A percentile compares a stretch with the other conserved stretches of the same genome.
These are phyloP conservation scores for Tragelaphus strepsiceros DNA, from an alignment of 2,113 vertebrate genomes.

Conservation along the genomic window DNA sequence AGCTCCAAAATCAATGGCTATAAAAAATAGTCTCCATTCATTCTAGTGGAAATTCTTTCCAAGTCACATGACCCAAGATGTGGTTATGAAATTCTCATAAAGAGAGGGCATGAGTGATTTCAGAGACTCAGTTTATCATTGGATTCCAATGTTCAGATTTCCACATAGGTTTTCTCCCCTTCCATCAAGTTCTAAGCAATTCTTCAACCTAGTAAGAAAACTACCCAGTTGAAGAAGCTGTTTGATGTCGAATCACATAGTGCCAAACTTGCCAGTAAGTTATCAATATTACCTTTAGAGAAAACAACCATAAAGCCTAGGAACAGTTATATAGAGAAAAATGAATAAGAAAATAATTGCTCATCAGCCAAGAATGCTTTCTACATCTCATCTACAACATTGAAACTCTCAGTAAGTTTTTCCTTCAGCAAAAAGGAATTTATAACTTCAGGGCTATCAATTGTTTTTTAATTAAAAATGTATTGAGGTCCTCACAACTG, in stretches of 20 bases:
- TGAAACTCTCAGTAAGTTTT: constrained; percentile 38
- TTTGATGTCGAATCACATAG: not conserved
- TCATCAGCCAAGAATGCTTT: constrained; percentile 15
- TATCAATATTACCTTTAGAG: not conserved
- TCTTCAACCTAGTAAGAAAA: not conserved
- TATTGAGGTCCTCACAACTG: constrained; percentile 45
- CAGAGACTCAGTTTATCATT: not conserved
- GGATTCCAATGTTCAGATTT: not conserved
- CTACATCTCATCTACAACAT: not conserved
- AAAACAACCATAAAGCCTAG: not conserved
- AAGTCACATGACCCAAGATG: not conserved
- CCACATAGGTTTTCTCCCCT: not conserved
- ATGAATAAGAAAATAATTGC: not conserved
- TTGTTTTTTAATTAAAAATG: constrained; percentile 75
- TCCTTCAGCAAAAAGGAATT: constrained; percentile 54
- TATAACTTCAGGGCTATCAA: constrained; percentile 52
- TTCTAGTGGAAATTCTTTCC: not conserved
- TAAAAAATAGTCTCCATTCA: not conserved
- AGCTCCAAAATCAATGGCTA: not conserved
- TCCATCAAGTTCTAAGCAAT: not conserved
- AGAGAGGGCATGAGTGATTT: not conserved
- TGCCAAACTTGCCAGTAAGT: not conserved
- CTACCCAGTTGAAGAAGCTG: not conserved
- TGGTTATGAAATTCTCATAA: not conserved
- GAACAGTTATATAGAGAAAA: not conserved